phyloP scores from a whole-genome alignment of 2,113 vertebrate genomes.

The Ageneiosus marmoratus region DNA sequence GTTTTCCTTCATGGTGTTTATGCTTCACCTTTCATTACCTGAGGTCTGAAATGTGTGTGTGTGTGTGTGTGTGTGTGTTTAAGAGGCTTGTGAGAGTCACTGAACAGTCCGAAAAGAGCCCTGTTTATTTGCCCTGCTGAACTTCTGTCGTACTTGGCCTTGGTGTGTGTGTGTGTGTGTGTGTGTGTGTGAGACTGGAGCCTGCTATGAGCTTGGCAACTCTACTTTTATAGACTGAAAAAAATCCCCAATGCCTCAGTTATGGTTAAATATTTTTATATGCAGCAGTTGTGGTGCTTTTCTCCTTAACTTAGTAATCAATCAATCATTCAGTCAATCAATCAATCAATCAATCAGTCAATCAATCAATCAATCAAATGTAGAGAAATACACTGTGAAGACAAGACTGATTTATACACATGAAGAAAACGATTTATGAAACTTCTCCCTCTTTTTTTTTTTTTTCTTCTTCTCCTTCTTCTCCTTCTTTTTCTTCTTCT shows the following conservation, averaged over 20 bases:
- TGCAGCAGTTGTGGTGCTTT: neutral
- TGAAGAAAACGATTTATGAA: too few species aligned
- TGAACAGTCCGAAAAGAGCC: conserved; percentile 6
- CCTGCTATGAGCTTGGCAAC: neutral
- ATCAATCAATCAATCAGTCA: neutral
- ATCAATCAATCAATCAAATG: neutral
- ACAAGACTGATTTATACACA: too few species aligned
- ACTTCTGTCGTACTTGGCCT: conserved; percentile 32
- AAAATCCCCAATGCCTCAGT: neutral
- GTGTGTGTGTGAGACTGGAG: neutral
- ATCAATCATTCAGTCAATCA: neutral
- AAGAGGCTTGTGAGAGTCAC: conserved; percentile 32
- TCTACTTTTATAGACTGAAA: neutral
- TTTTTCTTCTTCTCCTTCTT: too few species aligned
- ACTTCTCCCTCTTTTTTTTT: too few species aligned
- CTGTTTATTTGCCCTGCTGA: conserved; percentile 43
- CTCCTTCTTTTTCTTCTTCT: too few species aligned
- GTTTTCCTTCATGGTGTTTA: conserved; percentile 28
- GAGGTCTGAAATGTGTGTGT: conserved; percentile 53
- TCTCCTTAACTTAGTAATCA: neutral
- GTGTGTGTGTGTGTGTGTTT: conserved; percentile 20
- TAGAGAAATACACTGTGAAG: too few species aligned
- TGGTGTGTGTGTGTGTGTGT: conserved; percentile 9
- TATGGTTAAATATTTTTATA: conserved; percentile 7
- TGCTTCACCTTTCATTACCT: conserved; percentile 48